phyloP scores from a whole-genome alignment of 1,140 invertebrate genomes.

The Cotesia typhae region DNA sequence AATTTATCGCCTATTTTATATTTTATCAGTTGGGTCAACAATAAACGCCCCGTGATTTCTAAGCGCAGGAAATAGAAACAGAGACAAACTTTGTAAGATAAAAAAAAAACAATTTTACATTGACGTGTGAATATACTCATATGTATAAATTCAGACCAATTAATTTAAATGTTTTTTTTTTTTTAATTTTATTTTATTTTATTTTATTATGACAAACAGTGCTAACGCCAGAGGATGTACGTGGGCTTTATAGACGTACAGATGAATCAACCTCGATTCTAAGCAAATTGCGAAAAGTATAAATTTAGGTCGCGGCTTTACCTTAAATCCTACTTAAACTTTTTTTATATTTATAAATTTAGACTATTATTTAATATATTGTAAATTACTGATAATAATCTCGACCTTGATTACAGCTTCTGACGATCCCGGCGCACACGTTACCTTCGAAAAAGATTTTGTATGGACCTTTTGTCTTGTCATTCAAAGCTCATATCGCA shows the following conservation, averaged over 20 bases:
- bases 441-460: constrained; percentile 65
- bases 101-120: neutral
- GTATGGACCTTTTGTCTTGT: constrained; percentile 63
- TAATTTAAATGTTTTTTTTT: constrained; percentile 21
- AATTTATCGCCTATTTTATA: neutral
- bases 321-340: constrained; percentile 27
- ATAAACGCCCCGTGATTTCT: neutral
- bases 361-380: constrained; percentile 4
- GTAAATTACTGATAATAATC: constrained; percentile 4
- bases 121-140: constrained; percentile 5
- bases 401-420: constrained; percentile 59
- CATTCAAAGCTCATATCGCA: constrained; percentile 52
- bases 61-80: neutral
- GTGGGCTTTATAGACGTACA: constrained; percentile 11
- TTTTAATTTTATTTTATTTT: too few species aligned
- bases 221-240: constrained; percentile 26
- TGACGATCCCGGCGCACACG: constrained; percentile 67
- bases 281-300: constrained; percentile 51
- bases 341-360: constrained; percentile 16
- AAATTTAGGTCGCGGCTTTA: constrained; percentile 47
- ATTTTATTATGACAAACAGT: constrained; percentile 32
- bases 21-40: neutral
- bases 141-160: neutral
- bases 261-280: constrained; percentile 51
- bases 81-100: neutral